These are phyloP conservation scores for Sphaeramia orbicularis DNA, from an alignment of 2,797 vertebrate genomes.

Conservation along the genomic window DNA sequence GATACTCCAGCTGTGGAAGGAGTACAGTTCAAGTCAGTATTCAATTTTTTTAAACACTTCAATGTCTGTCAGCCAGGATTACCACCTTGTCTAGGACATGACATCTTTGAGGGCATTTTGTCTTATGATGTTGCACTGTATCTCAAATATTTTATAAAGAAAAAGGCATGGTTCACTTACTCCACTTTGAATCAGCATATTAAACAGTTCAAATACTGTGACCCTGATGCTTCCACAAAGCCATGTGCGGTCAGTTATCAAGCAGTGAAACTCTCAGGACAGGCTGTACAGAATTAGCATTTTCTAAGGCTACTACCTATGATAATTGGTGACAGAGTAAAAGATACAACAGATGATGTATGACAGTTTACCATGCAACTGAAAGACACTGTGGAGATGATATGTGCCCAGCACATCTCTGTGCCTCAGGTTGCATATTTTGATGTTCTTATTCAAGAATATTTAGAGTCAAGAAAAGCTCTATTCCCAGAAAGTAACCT, in stretches of 20 bases:
- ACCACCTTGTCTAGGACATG: slow-evolving; percentile 13
- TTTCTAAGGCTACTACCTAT: slow-evolving; percentile 24
- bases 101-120: slow-evolving; percentile 31
- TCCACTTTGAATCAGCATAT: not conserved
- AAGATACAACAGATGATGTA: not conserved
- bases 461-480: not conserved
- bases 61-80: slow-evolving; percentile 33
- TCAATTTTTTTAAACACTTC: slow-evolving; percentile 22
- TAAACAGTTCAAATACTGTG: slow-evolving; percentile 28
- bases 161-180: slow-evolving; percentile 15
- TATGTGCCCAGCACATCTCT: slow-evolving; percentile 8
- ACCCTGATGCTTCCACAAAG: slow-evolving; percentile 6
- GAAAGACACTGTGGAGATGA: slow-evolving; percentile 3
- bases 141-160: slow-evolving; percentile 11
- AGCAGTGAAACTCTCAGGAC: slow-evolving; percentile 7
- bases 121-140: slow-evolving; percentile 38
- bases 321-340: slow-evolving; percentile 23
- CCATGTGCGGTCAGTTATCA: slow-evolving; percentile 7
- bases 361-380: slow-evolving; percentile 5
- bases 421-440: slow-evolving; percentile 15
- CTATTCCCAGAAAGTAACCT: not conserved
- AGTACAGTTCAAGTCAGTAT: slow-evolving; percentile 17
- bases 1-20: slow-evolving; percentile 1
- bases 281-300: slow-evolving; percentile 25
- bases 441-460: not conserved